phyloP scores from a whole-genome alignment of 2,113 vertebrate species.

The Chlorodrepanis virens region DNA sequence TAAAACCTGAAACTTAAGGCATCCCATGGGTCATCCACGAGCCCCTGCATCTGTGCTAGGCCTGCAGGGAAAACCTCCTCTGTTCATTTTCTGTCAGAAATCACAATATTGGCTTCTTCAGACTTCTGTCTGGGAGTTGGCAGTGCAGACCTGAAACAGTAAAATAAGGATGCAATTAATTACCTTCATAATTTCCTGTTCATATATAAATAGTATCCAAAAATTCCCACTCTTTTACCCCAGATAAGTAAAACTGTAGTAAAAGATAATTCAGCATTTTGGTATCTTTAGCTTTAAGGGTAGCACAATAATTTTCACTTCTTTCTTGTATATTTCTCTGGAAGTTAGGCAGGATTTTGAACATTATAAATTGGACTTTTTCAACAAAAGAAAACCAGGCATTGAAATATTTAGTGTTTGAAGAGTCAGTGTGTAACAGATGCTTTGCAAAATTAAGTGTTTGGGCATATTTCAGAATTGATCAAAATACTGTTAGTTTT shows the following conservation, averaged over 20 bases:
- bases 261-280: not conserved
- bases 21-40: rapidly evolving
- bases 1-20: not conserved
- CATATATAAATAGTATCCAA: not conserved
- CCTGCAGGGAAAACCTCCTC: not conserved
- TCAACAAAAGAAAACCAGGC: not conserved
- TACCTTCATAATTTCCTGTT: not conserved
- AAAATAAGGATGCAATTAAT: not conserved
- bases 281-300: not conserved
- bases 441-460: constrained; percentile 62
- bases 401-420: constrained; percentile 32
- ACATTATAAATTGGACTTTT: not conserved
- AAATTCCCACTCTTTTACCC: not conserved
- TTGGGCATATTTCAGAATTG: constrained; percentile 61
- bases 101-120: too few species aligned
- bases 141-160: not conserved
- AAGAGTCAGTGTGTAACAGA: constrained; percentile 50
- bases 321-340: not conserved
- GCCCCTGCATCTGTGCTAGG: rapidly evolving
- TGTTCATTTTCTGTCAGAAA: not conserved
- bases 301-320: not conserved
- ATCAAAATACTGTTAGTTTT: constrained; percentile 57
- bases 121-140: not conserved
- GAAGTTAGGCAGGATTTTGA: not conserved
- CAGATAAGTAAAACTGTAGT: not conserved